A percentile compares a stretch with the other conserved stretches of the same genome.
Conservation (phyloP, 2,113 vertebrate species). For the Parotia lawesii region DNA sequence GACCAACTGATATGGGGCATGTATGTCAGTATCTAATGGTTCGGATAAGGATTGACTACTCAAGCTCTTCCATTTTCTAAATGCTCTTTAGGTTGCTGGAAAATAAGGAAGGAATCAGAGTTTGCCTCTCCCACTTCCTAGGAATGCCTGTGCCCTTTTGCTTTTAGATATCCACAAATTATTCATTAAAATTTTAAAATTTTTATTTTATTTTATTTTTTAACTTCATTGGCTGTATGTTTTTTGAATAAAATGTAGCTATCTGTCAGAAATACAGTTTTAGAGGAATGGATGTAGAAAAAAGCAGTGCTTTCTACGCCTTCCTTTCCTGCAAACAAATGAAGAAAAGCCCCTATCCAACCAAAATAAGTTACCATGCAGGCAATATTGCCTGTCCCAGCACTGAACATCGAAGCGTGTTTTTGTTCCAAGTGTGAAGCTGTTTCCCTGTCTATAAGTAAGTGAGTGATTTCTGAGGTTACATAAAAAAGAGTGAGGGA, state of each 20-base stretch:
- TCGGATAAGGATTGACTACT: not conserved
- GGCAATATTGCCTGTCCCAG: not conserved
- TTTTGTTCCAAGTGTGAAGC: not conserved
- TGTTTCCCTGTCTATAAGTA: not conserved
- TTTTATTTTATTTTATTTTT: not conserved
- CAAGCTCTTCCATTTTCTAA: not conserved
- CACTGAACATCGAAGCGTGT: not conserved
- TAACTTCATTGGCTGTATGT: not conserved
- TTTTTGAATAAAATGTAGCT: not conserved
- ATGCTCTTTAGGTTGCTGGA: not conserved
- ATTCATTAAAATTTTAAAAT: not conserved
- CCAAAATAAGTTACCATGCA: not conserved
- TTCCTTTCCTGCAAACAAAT: not conserved
- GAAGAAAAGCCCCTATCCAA: not conserved
- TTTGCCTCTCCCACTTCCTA: not conserved
- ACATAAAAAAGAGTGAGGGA: not conserved
- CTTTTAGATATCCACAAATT: not conserved
- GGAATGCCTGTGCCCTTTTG: not conserved
- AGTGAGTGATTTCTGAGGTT: not conserved
- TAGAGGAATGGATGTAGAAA: not conserved
- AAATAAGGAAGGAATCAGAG: not conserved
- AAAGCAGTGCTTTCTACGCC: not conserved
- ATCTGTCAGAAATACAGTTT: not conserved
- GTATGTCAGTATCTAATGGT: not conserved
- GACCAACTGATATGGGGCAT: not conserved